phyloP scores from a whole-genome alignment of 2,113 vertebrate genomes.

The Neomonachus schauinslandi region DNA sequence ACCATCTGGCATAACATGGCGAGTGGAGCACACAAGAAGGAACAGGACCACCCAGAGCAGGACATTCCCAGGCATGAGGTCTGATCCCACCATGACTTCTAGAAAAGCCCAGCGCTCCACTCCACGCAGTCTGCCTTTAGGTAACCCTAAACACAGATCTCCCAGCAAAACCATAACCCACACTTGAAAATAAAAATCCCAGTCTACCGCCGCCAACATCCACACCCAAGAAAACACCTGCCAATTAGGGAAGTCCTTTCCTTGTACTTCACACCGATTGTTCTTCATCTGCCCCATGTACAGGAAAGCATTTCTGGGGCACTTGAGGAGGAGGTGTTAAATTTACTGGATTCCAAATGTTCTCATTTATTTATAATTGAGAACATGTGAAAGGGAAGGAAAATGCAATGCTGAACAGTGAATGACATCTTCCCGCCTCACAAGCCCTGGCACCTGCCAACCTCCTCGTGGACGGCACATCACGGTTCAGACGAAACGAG shows the following conservation, averaged over 20 bases:
- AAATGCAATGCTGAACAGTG: neutral
- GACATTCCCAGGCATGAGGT: accelerated
- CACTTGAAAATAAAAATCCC: constrained; percentile 12
- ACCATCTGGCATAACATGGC: neutral
- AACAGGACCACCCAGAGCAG: accelerated
- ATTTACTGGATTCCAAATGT: constrained; percentile 58
- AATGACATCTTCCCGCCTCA: neutral
- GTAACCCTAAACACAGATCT: neutral
- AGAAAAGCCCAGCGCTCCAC: accelerated
- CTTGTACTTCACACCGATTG: neutral
- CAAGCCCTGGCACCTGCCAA: neutral
- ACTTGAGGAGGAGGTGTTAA: constrained; percentile 31
- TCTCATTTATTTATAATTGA: constrained; percentile 64
- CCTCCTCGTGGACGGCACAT: neutral
- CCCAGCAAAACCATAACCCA: neutral
- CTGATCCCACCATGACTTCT: neutral
- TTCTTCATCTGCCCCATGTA: neutral
- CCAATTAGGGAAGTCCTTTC: neutral
- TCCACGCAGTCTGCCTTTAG: too few species aligned
- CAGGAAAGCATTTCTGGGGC: constrained; percentile 30
- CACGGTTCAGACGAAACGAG: neutral
- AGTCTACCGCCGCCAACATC: neutral
- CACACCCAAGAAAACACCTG: neutral
- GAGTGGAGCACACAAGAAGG: neutral
- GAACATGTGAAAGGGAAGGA: constrained; percentile 30